phyloP scores from a whole-genome alignment of 2,113 vertebrate species.

The Pardalotus punctatus region DNA sequence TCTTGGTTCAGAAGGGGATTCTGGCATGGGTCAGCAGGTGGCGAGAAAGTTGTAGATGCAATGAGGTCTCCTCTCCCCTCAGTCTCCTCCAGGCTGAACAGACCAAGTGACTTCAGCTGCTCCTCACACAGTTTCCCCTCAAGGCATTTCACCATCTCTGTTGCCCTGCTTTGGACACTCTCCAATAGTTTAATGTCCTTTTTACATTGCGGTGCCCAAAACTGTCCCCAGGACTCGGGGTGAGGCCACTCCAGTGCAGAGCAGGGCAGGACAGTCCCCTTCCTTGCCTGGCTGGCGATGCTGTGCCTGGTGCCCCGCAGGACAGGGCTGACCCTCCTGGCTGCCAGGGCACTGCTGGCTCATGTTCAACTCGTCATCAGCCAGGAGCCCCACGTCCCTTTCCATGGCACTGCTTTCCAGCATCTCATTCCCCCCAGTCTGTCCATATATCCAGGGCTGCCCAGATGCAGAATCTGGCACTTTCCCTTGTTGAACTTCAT shows the following conservation, averaged over 20 bases:
- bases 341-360: not conserved
- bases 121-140: fast-evolving
- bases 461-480: not conserved
- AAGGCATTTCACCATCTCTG: not conserved
- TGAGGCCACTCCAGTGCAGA: not conserved
- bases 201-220: not conserved
- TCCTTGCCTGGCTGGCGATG: fast-evolving
- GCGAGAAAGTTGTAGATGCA: not conserved
- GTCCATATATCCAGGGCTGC: not conserved
- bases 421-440: not conserved
- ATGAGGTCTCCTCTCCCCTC: not conserved
- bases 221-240: no score
- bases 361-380: not conserved
- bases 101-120: fast-evolving
- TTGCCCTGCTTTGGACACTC: not conserved
- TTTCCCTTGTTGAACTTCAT: not conserved
- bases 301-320: not conserved
- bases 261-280: not conserved
- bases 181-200: no score
- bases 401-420: not conserved
- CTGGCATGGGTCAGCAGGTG: not conserved
- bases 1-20: not conserved
- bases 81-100: not conserved
- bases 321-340: not conserved
- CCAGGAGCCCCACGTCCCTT: not conserved